Evolutionary conservation across 2,113 vertebrate genomes (phyloP).

Genomic region (Leptosomus discolor): DNA sequence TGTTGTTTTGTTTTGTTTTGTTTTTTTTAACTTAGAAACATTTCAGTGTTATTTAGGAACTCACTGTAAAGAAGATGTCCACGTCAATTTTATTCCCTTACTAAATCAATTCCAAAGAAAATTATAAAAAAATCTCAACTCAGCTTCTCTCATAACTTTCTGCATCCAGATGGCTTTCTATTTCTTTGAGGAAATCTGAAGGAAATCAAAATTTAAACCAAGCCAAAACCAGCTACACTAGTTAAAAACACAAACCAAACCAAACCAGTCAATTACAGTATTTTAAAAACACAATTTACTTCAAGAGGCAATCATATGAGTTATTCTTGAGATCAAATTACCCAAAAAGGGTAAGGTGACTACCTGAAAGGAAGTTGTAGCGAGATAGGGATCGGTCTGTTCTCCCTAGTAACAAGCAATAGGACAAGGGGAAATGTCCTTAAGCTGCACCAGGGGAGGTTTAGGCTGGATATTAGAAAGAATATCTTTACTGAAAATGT

Average conservation of each 20-base stretch:
- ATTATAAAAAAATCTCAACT: background rate
- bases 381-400: too few relatives aligned
- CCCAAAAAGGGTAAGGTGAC: background rate
- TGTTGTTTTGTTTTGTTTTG: background rate
- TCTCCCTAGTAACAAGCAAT: too few relatives aligned
- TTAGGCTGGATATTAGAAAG: too few relatives aligned
- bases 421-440: too few relatives aligned
- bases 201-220: background rate
- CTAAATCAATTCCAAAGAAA: background rate
- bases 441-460: too few relatives aligned
- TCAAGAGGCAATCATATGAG: background rate
- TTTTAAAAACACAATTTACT: background rate
- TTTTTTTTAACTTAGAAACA: background rate
- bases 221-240: background rate
- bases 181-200: background rate
- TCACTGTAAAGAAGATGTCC: background rate
- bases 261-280: background rate
- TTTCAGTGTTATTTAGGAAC: background rate
- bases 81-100: background rate
- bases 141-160: background rate
- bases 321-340: background rate
- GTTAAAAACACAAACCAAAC: too few relatives aligned
- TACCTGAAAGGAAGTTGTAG: too few relatives aligned
- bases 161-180: background rate
- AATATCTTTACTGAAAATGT: too few relatives aligned